Evolutionary conservation across 1,140 invertebrate species (phyloP).

Genomic region (Hormaphis cornu): DNA sequence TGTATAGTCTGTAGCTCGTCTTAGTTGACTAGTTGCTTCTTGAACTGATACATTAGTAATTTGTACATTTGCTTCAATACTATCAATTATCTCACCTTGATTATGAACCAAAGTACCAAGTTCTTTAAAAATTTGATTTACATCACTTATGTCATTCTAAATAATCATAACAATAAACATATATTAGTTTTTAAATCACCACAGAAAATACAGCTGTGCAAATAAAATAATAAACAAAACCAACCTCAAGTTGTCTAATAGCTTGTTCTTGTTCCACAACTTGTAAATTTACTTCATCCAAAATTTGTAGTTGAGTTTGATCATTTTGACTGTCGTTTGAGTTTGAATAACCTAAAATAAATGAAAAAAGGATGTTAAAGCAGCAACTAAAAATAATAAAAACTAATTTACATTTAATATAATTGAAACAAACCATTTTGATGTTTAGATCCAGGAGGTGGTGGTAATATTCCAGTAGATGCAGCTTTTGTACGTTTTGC

Average conservation of each 20-base stretch:
- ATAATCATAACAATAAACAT: constrained; percentile 38
- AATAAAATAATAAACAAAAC: too few species aligned
- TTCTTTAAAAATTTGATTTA: constrained; percentile 98
- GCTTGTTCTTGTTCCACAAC: constrained; percentile 79
- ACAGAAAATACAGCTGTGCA: too few species aligned
- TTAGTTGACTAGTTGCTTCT: constrained; percentile 68
- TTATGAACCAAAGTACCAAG: constrained; percentile 91
- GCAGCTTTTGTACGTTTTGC: constrained; percentile 41
- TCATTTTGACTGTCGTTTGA: neutral
- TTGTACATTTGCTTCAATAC: constrained; percentile 93
- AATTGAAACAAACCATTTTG: constrained; percentile 2
- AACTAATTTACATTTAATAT: neutral
- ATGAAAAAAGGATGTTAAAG: neutral
- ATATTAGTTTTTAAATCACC: too few species aligned
- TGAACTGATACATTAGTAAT: constrained; percentile 76
- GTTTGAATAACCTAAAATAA: constrained; percentile 14
- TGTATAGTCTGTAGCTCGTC: constrained; percentile 54
- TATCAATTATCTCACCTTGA: constrained; percentile 92
- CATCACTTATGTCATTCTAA: constrained; percentile 85
- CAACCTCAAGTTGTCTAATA: constrained; percentile 79
- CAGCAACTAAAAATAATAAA: neutral
- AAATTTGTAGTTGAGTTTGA: constrained; percentile 20
- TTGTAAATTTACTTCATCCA: constrained; percentile 41
- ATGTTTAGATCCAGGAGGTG: constrained; percentile 34
- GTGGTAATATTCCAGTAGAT: constrained; percentile 34